Evolutionary conservation across 1,140 invertebrate species (phyloP).

Genomic region (Limonius californicus): DNA sequence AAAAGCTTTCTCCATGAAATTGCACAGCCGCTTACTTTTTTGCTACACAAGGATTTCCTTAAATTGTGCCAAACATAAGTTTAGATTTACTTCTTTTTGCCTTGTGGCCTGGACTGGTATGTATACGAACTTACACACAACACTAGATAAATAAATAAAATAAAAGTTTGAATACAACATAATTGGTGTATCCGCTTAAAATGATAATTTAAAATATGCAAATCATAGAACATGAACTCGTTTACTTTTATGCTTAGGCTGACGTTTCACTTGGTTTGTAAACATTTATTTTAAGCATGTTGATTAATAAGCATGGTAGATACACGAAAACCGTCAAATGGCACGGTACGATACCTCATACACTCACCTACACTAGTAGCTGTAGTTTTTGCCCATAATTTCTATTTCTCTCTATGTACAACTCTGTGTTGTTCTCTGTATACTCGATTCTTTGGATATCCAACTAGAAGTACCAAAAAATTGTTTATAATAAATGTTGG

Average conservation of each 20-base stretch:
- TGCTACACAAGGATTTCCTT: too few species aligned
- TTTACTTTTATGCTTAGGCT: conserved; percentile 1
- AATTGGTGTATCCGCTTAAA: too few species aligned
- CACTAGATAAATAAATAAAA: too few species aligned
- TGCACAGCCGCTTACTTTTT: background rate
- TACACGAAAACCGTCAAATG: background rate
- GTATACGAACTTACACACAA: too few species aligned
- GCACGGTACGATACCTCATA: background rate
- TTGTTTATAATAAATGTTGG: conserved; percentile 5
- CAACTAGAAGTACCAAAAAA: background rate
- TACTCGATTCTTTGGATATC: conserved; percentile 14
- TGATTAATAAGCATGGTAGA: background rate
- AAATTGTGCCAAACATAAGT: background rate
- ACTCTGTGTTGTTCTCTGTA: conserved; percentile 40
- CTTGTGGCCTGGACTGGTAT: background rate
- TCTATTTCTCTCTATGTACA: conserved; percentile 45
- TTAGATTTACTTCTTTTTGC: background rate
- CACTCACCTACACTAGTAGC: conserved; percentile 20
- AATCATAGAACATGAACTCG: background rate
- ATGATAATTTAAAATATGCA: background rate
- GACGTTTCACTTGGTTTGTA: background rate
- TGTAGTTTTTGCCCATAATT: conserved; percentile 35
- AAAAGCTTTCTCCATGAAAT: too few species aligned
- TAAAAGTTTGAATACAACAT: too few species aligned
- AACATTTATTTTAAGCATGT: conserved; percentile 2